A percentile compares a stretch with the other conserved stretches of the same genome.
phyloP scores from a whole-genome alignment of 1,140 invertebrate species.

The Papilio machaon region DNA sequence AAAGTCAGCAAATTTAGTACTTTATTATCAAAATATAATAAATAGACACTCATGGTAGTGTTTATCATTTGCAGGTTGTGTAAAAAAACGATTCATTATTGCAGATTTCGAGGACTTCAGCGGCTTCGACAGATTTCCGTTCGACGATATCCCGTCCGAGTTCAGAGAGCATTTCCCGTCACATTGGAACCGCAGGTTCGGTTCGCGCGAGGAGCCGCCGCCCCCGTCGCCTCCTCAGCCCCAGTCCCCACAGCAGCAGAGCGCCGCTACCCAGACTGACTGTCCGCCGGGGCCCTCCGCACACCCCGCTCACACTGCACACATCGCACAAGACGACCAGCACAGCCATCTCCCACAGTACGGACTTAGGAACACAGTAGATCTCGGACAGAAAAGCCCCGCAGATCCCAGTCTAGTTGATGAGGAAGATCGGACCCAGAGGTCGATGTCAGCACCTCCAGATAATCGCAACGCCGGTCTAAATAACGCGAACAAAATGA shows the following conservation, averaged over 20 bases:
- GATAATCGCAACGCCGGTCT: slow-evolving; percentile 71
- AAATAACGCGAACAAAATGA: slow-evolving; percentile 73
- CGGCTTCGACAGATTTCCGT: slow-evolving; percentile 82
- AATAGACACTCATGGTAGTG: neutral
- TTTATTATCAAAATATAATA: slow-evolving; percentile 2
- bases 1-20: too few relatives aligned
- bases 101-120: slow-evolving; percentile 77
- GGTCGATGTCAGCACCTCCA: slow-evolving; percentile 87
- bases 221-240: slow-evolving; percentile 53
- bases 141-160: slow-evolving; percentile 83
- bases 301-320: slow-evolving; percentile 39
- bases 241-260: slow-evolving; percentile 65
- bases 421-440: slow-evolving; percentile 83
- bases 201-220: slow-evolving; percentile 61
- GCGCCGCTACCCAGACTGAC: slow-evolving; percentile 81
- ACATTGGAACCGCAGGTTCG: slow-evolving; percentile 79
- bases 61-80: slow-evolving; percentile 49
- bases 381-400: slow-evolving; percentile 87
- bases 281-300: slow-evolving; percentile 54
- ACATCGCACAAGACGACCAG: slow-evolving; percentile 49
- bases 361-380: slow-evolving; percentile 88
- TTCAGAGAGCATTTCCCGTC: slow-evolving; percentile 84
- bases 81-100: slow-evolving; percentile 70
- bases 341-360: slow-evolving; percentile 84
- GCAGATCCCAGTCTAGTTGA: slow-evolving; percentile 80